These are phyloP conservation scores for Neolamprologus longior DNA, from an alignment of 2,113 vertebrate species.

Conservation along the genomic window DNA sequence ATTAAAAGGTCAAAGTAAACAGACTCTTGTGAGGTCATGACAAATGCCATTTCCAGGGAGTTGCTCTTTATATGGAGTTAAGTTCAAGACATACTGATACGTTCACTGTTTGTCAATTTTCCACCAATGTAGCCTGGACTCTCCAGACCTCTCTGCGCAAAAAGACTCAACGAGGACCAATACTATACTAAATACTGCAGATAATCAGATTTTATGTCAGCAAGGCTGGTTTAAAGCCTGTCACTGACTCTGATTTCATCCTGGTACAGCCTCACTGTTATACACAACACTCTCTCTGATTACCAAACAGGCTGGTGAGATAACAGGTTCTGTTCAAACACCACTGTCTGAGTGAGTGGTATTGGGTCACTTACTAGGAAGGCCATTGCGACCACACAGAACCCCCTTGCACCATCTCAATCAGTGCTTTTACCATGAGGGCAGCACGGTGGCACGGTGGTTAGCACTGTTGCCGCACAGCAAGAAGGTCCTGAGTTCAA, in stretches of 20 bases:
- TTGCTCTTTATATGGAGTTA: no score
- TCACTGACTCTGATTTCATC: background rate
- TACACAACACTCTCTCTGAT: background rate
- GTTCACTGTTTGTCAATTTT: no score
- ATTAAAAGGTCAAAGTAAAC: no score
- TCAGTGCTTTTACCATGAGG: background rate
- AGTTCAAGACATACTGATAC: no score
- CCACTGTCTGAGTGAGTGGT: background rate
- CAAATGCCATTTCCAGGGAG: no score
- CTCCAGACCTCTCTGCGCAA: accelerated
- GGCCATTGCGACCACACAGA: background rate
- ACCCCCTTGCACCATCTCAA: accelerated
- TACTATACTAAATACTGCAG: no score
- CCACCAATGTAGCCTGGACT: background rate
- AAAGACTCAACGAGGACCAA: background rate
- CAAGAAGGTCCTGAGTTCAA: no score
- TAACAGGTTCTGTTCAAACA: background rate
- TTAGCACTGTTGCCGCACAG: no score
- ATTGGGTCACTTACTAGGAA: background rate
- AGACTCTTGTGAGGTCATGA: no score
- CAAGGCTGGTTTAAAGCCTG: background rate
- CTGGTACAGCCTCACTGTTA: background rate
- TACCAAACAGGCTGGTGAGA: background rate
- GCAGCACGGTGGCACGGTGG: no score
- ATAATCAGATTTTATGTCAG: background rate